phyloP scores from a whole-genome alignment of 2,888 invertebrate genomes.

The Pachliopta kotzebuea region DNA sequence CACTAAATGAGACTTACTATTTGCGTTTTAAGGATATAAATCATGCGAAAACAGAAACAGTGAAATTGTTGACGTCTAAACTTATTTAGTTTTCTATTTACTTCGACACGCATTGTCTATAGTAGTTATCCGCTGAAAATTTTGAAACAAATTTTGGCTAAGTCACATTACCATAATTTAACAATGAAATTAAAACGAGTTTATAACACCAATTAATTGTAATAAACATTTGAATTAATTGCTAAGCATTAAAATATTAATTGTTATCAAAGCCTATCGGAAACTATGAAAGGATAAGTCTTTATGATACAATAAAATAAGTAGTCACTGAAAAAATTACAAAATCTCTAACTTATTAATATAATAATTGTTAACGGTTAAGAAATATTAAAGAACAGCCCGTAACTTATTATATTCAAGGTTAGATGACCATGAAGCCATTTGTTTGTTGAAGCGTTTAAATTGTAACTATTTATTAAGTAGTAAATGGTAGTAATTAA shows the following conservation, averaged over 20 bases:
- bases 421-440: too few species aligned
- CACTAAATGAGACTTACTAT: constrained; percentile 1
- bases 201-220: not conserved
- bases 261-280: too few species aligned
- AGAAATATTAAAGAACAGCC: too few species aligned
- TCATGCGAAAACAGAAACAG: constrained; percentile 6
- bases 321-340: too few species aligned
- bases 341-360: too few species aligned
- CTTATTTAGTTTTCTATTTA: constrained; percentile 1
- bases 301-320: too few species aligned
- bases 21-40: constrained; percentile 6
- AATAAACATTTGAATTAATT: not conserved
- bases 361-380: too few species aligned
- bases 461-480: too few species aligned
- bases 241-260: not conserved
- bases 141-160: not conserved
- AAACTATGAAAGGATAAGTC: too few species aligned
- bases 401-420: too few species aligned
- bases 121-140: not conserved
- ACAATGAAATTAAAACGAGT: not conserved
- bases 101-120: not conserved
- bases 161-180: not conserved
- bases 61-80: constrained; percentile 1
- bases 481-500: too few species aligned
- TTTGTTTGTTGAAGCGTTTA: too few species aligned